phyloP scores from a whole-genome alignment of 2,113 vertebrate species.

The Pomatostomus ruficeps region DNA sequence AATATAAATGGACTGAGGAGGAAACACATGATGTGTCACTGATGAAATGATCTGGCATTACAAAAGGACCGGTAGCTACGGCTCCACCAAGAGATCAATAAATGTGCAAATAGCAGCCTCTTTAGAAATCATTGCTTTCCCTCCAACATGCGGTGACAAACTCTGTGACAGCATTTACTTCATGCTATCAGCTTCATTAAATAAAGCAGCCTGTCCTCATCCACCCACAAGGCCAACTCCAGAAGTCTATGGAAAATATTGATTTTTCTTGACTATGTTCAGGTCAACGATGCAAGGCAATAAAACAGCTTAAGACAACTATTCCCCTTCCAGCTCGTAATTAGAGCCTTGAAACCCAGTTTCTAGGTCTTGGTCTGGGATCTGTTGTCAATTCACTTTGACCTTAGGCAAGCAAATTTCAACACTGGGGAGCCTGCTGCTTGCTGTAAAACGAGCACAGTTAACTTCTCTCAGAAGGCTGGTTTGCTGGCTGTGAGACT shows the following conservation, averaged over 20 bases:
- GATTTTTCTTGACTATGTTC: conserved; percentile 27
- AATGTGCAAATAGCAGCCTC: background rate
- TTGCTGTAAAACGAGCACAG: background rate
- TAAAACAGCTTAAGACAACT: conserved; percentile 28
- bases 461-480: background rate
- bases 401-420: conserved; percentile 10
- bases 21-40: background rate
- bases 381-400: conserved; percentile 13
- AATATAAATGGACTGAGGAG: background rate
- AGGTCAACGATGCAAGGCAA: conserved; percentile 34
- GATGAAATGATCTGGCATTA: background rate
- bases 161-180: background rate
- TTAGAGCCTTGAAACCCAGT: background rate
- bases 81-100: background rate
- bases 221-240: background rate
- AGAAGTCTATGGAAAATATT: conserved; percentile 21
- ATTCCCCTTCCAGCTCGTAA: background rate
- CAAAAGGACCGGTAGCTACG: background rate
- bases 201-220: background rate
- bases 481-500: background rate
- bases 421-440: background rate
- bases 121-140: background rate
- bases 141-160: background rate
- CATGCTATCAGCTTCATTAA: conserved; percentile 16
- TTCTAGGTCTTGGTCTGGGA: background rate